Percentiles rank a stretch among this genome's conserved stretches.
These are phyloP conservation scores for Hippocampus mohnikei DNA, from an alignment of 2,113 vertebrate genomes.

Conservation along the genomic window DNA sequence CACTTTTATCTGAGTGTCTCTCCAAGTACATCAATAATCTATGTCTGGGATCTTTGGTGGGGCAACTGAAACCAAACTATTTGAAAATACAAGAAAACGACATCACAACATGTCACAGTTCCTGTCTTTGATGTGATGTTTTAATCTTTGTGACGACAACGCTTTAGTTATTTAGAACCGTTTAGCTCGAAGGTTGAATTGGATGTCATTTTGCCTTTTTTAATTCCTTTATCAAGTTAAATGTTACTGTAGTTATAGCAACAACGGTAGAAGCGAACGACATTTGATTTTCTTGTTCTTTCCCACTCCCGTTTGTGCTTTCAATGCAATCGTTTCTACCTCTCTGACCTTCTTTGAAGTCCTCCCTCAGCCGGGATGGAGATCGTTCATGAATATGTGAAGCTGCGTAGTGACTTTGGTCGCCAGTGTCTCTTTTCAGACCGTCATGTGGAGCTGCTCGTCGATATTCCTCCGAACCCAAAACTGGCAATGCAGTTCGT, in stretches of 20 bases:
- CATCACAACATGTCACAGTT: slow-evolving; percentile 1
- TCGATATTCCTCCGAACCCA: slow-evolving; percentile 80
- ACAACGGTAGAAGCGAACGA: background rate
- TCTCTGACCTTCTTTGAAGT: background rate
- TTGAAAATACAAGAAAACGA: background rate
- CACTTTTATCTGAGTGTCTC: background rate
- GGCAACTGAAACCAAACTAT: background rate
- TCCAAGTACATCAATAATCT: background rate
- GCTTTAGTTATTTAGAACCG: background rate
- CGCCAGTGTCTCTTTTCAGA: slow-evolving; percentile 73
- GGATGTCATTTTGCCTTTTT: background rate
- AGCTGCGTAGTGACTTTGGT: slow-evolving; percentile 5
- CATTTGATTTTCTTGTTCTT: background rate
- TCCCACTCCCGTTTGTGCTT: background rate
- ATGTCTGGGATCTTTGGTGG: background rate
- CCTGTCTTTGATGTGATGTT: background rate
- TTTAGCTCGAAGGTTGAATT: background rate
- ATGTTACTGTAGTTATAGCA: background rate
- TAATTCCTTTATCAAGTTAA: background rate
- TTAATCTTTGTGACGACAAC: background rate
- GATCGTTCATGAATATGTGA: background rate
- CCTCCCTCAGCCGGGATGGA: background rate
- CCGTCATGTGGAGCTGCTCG: slow-evolving; percentile 68
- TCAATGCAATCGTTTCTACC: background rate
- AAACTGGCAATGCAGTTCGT: slow-evolving; percentile 62